phyloP scores from a whole-genome alignment of 2,113 vertebrate genomes.

The Proterorhinus semilunaris region DNA sequence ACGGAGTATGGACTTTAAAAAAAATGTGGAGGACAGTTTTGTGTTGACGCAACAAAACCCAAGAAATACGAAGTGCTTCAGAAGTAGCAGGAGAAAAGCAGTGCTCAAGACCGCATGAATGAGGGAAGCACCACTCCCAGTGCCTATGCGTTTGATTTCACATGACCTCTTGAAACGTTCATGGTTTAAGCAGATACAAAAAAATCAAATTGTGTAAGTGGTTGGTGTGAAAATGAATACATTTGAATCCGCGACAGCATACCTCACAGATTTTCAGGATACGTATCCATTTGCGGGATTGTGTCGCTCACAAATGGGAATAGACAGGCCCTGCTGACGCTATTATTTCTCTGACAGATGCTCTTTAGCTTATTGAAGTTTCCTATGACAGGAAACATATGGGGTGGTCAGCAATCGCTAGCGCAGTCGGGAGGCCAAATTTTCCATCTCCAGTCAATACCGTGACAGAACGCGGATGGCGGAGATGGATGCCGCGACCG shows the following conservation, averaged over 20 bases:
- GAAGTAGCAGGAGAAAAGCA: too few relatives aligned
- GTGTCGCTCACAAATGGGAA: conserved; percentile 49
- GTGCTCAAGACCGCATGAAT: too few relatives aligned
- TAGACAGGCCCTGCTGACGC: conserved; percentile 60
- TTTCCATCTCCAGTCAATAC: conserved; percentile 48
- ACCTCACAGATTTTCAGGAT: neutral
- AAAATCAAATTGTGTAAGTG: too few relatives aligned
- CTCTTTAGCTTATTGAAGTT: conserved; percentile 62
- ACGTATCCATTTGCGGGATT: conserved; percentile 21
- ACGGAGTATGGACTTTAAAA: too few relatives aligned
- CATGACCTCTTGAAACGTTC: too few relatives aligned
- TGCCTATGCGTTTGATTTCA: too few relatives aligned
- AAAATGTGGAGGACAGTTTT: too few relatives aligned
- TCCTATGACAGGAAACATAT: conserved; percentile 55
- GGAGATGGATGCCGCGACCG: conserved; percentile 19
- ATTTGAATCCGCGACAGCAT: neutral
- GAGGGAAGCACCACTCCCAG: too few relatives aligned
- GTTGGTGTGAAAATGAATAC: neutral
- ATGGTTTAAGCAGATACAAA: too few relatives aligned
- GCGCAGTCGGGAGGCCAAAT: conserved; percentile 28
- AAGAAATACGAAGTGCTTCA: too few relatives aligned
- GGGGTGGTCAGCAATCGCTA: conserved; percentile 53
- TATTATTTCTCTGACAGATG: conserved; percentile 55
- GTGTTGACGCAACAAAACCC: too few relatives aligned
- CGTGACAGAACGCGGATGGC: conserved; percentile 32